phyloP scores from a whole-genome alignment of 2,888 invertebrate genomes.

The Spisula subtruncata region DNA sequence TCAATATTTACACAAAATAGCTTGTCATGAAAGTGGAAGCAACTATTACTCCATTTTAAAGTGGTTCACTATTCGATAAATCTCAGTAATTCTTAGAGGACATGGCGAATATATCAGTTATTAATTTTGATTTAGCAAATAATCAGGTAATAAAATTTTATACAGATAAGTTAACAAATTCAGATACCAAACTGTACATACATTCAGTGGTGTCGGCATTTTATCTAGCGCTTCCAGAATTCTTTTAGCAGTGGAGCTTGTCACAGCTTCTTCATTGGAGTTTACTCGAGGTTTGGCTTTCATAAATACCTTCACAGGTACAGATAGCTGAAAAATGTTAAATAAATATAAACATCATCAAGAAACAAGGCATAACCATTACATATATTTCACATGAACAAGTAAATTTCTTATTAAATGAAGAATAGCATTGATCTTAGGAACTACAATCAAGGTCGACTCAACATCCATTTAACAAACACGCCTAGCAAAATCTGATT shows the following conservation, averaged over 20 bases:
- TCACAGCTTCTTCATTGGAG: constrained; percentile 83
- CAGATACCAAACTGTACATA: constrained; percentile 68
- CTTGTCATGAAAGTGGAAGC: too few relatives aligned
- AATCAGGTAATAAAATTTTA: too few relatives aligned
- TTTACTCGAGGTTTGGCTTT: constrained; percentile 85
- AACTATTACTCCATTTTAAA: too few relatives aligned
- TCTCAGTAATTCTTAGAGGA: too few relatives aligned
- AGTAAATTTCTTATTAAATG: too few relatives aligned
- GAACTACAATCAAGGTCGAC: neutral
- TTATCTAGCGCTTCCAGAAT: constrained; percentile 94
- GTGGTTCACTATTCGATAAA: too few relatives aligned
- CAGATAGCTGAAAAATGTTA: constrained; percentile 71
- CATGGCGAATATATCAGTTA: too few relatives aligned
- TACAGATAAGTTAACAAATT: neutral
- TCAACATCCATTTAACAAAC: neutral
- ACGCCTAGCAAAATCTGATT: too few relatives aligned
- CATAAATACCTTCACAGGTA: constrained; percentile 80
- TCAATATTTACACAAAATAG: too few relatives aligned
- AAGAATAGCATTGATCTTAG: neutral
- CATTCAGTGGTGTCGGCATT: constrained; percentile 93
- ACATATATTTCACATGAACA: neutral
- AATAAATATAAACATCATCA: neutral
- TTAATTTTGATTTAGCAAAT: too few relatives aligned
- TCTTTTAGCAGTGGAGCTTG: constrained; percentile 93
- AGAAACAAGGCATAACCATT: neutral